A percentile compares a stretch with the other conserved stretches of the same genome.
Conservation (phyloP, 2,113 vertebrate genomes). For the Dinomys branickii region DNA sequence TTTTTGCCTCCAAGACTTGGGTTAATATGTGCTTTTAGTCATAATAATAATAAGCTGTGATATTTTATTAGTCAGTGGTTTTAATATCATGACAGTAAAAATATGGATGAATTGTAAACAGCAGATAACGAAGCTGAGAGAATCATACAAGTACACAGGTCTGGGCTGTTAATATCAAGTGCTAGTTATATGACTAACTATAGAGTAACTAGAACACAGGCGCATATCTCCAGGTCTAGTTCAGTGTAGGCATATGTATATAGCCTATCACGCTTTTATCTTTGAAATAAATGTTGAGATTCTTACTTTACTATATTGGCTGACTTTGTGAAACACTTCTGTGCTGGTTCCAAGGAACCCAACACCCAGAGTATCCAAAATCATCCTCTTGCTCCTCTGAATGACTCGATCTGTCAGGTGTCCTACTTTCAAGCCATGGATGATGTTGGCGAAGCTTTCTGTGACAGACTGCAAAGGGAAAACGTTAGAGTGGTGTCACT, state of each 20-base stretch:
- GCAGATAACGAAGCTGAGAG: not conserved
- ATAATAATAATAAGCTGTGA: not conserved
- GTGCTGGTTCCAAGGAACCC: conserved; percentile 92
- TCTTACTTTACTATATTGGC: conserved; percentile 92
- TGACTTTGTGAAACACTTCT: conserved; percentile 90
- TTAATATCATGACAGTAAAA: not conserved
- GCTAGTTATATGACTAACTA: not conserved
- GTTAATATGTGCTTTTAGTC: not conserved
- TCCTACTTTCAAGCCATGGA: conserved; percentile 87
- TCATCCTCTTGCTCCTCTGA: conserved; percentile 94
- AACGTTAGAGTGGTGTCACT: not conserved
- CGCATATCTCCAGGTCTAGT: not conserved
- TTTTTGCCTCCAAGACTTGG: not conserved
- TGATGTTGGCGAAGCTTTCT: conserved; percentile 91
- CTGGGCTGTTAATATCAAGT: not conserved
- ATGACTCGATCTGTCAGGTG: conserved; percentile 92
- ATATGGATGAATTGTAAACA: not conserved
- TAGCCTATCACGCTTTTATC: too few species aligned
- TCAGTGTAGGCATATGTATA: too few species aligned
- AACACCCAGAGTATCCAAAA: conserved; percentile 95
- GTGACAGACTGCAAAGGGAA: conserved; percentile 88
- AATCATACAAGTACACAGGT: not conserved
- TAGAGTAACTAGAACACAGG: not conserved
- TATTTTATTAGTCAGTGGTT: not conserved
- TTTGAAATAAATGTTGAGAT: not conserved